These are phyloP conservation scores for Carlito syrichta DNA, from an alignment of 2,113 vertebrate species.

Conservation along the genomic window DNA sequence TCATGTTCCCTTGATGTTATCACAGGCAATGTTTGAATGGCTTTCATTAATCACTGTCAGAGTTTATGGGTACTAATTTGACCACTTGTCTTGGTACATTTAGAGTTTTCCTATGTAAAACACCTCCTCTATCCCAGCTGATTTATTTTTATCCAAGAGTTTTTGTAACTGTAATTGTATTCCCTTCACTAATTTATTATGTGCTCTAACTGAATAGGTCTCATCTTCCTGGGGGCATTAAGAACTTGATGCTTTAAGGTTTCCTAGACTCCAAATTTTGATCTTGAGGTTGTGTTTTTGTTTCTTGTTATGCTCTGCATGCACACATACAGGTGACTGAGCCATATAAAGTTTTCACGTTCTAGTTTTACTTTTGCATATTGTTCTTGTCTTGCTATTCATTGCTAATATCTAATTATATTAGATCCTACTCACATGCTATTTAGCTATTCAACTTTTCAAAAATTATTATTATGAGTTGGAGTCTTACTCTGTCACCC, in stretches of 20 bases:
- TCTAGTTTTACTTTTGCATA: not conserved
- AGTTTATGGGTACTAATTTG: not conserved
- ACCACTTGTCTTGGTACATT: not conserved
- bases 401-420: not conserved
- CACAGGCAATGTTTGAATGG: not conserved
- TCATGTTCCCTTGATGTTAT: not conserved
- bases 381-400: not conserved
- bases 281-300: not conserved
- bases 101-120: too few relatives aligned
- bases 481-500: too few relatives aligned
- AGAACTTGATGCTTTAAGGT: not conserved
- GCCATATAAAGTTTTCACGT: not conserved
- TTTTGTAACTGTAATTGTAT: not conserved
- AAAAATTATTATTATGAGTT: too few relatives aligned
- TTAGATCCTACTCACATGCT: not conserved
- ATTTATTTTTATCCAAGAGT: not conserved
- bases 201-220: not conserved
- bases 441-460: not conserved
- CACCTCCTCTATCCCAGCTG: not conserved
- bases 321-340: not conserved
- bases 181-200: not conserved
- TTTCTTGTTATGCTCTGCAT: not conserved
- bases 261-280: not conserved
- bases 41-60: not conserved
- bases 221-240: not conserved